Conservation (phyloP, 2,888 invertebrate species). For the Drepanosiphum platanoidis region DNA sequence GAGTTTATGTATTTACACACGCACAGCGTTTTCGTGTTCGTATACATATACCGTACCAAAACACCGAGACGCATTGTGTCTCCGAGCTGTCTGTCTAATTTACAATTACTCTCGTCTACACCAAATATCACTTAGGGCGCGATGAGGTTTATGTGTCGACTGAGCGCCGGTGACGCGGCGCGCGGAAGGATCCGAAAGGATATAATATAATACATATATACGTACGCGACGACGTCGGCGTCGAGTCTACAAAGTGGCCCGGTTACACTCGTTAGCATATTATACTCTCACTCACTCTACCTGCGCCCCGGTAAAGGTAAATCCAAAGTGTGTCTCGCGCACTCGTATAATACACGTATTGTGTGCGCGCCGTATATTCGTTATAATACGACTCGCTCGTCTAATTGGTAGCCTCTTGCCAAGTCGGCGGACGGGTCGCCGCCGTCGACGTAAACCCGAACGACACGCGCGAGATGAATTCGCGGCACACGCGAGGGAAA, state of each 20-base stretch:
- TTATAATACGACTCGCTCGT: not conserved
- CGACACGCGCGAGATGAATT: not conserved
- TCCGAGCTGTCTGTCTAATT: constrained; percentile 43
- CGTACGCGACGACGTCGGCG: not conserved
- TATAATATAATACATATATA: too few relatives aligned
- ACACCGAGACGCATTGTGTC: not conserved
- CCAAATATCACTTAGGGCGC: constrained; percentile 43
- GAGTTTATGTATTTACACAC: too few relatives aligned
- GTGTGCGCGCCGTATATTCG: not conserved
- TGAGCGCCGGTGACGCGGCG: not conserved
- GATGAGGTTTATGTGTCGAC: not conserved
- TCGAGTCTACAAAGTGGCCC: constrained; percentile 34
- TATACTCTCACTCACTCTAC: not conserved
- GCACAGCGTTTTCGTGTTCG: too few relatives aligned
- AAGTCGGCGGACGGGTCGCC: not conserved
- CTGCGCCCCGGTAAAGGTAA: not conserved
- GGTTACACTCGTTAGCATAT: constrained; percentile 40
- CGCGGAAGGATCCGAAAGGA: not conserved
- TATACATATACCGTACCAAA: too few relatives aligned
- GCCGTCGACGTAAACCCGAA: not conserved
- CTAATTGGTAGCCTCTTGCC: constrained; percentile 26
- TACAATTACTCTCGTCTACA: constrained; percentile 46
- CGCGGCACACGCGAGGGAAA: not conserved
- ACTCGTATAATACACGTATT: not conserved
- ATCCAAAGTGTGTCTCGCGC: constrained; percentile 14